Evolutionary conservation across 2,797 vertebrate genomes (phyloP).

Genomic region (Poecile montanus): DNA sequence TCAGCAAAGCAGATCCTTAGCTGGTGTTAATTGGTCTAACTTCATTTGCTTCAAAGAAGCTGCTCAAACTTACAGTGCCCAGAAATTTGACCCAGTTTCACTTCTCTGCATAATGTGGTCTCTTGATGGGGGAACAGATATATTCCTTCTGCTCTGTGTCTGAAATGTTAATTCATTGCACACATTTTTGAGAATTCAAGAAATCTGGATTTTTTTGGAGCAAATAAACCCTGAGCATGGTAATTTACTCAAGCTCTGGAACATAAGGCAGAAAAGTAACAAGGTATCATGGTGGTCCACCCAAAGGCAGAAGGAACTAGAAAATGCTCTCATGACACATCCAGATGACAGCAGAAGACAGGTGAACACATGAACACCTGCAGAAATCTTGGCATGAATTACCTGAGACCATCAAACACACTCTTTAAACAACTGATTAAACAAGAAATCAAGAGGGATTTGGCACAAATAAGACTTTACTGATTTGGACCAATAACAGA

Average conservation of each 20-base stretch:
- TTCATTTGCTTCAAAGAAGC: slow-evolving; percentile 40
- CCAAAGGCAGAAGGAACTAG: neutral
- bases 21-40: slow-evolving; percentile 30
- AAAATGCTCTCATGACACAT: neutral
- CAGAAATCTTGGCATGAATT: neutral
- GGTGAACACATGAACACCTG: neutral
- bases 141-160: neutral
- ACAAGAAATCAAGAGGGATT: neutral
- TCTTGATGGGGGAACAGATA: slow-evolving; percentile 1
- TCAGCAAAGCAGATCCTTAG: slow-evolving; percentile 20
- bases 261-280: neutral
- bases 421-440: neutral
- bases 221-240: neutral
- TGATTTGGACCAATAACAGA: neutral
- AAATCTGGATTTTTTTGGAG: neutral
- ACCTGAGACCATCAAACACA: neutral
- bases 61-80: neutral
- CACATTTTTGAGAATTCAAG: neutral
- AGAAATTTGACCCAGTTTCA: slow-evolving; percentile 50
- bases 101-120: neutral
- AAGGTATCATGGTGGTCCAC: neutral
- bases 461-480: neutral
- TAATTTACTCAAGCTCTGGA: neutral
- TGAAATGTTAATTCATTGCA: neutral
- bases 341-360: neutral